Evolutionary conservation across 2,797 vertebrate genomes (phyloP).

Genomic region (Notolepis coatsorum): DNA sequence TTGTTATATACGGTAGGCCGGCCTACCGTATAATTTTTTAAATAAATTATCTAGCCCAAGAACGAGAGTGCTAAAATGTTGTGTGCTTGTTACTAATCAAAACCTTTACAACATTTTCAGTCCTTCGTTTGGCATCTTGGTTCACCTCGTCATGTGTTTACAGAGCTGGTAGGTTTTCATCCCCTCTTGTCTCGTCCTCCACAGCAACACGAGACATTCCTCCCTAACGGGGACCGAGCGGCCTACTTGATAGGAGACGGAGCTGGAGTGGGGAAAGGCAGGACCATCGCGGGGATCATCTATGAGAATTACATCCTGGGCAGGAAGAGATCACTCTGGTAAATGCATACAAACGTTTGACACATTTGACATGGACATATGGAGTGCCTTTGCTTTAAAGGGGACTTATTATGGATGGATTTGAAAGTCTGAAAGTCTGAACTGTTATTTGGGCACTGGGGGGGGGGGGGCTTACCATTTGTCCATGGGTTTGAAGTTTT

Average conservation of each 20-base stretch:
- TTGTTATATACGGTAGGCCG: too few relatives aligned
- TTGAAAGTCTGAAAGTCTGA: neutral
- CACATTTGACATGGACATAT: neutral
- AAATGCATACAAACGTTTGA: conserved; percentile 46
- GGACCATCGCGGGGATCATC: conserved; percentile 97
- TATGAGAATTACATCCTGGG: conserved; percentile 98
- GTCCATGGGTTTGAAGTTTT: too few relatives aligned
- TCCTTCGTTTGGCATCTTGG: too few relatives aligned
- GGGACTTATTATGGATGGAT: neutral
- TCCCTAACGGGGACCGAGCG: conserved; percentile 94
- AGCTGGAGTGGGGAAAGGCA: conserved; percentile 97
- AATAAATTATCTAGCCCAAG: too few relatives aligned
- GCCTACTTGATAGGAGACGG: conserved; percentile 98
- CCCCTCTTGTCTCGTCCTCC: neutral
- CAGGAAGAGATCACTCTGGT: conserved; percentile 98
- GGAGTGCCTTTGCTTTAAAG: too few relatives aligned
- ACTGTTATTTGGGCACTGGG: too few relatives aligned
- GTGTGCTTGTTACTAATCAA: too few relatives aligned
- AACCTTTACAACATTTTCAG: too few relatives aligned
- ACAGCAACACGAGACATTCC: conserved; percentile 98
- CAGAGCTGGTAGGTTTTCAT: neutral
- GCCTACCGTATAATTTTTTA: too few relatives aligned
- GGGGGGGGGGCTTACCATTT: too few relatives aligned
- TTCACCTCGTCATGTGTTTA: too few relatives aligned
- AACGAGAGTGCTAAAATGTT: too few relatives aligned